Evolutionary conservation across 2,797 vertebrate genomes (phyloP), one percentile per base, ranked within the genome.

Genomic region (Arctocebus calabarensis): DNA sequence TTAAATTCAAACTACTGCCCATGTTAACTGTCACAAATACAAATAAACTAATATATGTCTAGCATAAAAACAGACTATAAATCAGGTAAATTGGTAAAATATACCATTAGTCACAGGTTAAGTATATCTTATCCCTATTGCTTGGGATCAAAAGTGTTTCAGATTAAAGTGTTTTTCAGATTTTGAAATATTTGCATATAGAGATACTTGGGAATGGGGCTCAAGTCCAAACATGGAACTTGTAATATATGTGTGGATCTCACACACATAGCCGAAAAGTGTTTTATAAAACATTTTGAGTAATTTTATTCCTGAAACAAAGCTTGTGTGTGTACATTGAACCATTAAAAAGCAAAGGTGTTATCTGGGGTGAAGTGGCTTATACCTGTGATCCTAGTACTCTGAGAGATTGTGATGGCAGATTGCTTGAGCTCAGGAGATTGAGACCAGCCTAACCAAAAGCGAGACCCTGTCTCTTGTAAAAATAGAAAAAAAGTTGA

Each of bases 1-100:
- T 84, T 90, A 85, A 95, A 70, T 12, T 81, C 25, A 93, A 92
- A 45, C 10, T 55, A 78, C 20, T 66, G 43, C 82, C 23, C 57
- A 68, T 12, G 40, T 22, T 83, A 20, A 86, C 57, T 71, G 17
- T 86, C 52, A 52, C 3, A 37, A 61, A 10, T 61, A 61, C 27
- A 74, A 78, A 81, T 32, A 84, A 82, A 48, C 20, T 66, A 97
- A 78, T 23, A 81, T 57, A 59, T 40, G 57, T n/a, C 23, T 55
- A 94, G 71, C 32, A 77, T 86, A 66, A 83, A 85, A 43, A 78
- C 0, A 74, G 52, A 57, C 25, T 78, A 48, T 68, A 88, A 61
- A 61, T 68, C n/a, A 84, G 12, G 62, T 32, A 91, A 93, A 90
- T 23, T n/a, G 14, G 64, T 52, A 84, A 73, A 84, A 66, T 75